A percentile compares a stretch with the other conserved stretches of the same genome.
Evolutionary conservation across 2,888 invertebrate genomes (phyloP).

Genomic region (Ctenicera cuprea): DNA sequence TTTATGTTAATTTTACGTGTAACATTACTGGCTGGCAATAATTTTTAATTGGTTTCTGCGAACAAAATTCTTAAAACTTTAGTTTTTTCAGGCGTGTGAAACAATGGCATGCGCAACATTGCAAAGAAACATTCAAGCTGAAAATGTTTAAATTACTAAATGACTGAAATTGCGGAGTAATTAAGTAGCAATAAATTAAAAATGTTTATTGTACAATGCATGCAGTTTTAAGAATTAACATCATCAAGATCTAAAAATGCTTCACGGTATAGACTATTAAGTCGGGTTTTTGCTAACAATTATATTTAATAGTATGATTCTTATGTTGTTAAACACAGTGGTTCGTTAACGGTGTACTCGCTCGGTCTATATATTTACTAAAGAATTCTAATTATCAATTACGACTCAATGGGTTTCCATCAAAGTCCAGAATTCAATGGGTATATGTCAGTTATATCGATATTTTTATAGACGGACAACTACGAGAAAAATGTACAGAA

Average conservation of each 20-base stretch:
- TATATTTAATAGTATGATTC: conserved; percentile 62
- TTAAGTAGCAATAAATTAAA: conserved; percentile 34
- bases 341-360: conserved; percentile 57
- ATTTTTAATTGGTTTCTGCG: conserved; percentile 1
- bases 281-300: conserved; percentile 58
- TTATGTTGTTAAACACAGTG: conserved; percentile 54
- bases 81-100: conserved; percentile 11
- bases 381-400: conserved; percentile 65
- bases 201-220: conserved; percentile 9
- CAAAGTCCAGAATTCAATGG: conserved; percentile 63
- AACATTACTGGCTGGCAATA: too few relatives aligned
- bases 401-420: conserved; percentile 62
- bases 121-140: neutral
- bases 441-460: conserved; percentile 61
- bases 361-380: conserved; percentile 59
- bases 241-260: conserved; percentile 56
- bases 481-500: conserved; percentile 61
- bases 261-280: conserved; percentile 52
- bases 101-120: conserved; percentile 14
- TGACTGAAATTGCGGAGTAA: conserved; percentile 26
- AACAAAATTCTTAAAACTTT: neutral
- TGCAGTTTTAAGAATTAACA: conserved; percentile 54
- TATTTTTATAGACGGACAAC: conserved; percentile 63
- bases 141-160: neutral
- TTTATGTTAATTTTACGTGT: too few relatives aligned